These are phyloP conservation scores for Glaucopsyche alexis DNA, from an alignment of 2,888 invertebrate genomes.

Conservation along the genomic window DNA sequence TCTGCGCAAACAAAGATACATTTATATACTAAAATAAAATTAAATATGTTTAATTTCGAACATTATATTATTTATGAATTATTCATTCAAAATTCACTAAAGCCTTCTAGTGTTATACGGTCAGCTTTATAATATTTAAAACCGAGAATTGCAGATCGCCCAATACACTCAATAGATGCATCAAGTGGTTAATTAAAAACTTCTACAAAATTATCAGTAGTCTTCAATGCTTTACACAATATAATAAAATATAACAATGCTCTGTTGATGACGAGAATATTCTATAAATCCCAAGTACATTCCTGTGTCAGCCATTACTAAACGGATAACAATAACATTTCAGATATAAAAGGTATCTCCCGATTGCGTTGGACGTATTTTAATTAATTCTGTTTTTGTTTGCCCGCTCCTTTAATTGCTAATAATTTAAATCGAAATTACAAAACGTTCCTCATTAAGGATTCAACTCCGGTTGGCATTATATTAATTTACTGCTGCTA, in stretches of 20 bases:
- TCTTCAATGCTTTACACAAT: background rate
- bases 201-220: background rate
- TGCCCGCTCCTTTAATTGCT: slow-evolving; percentile 10
- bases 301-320: background rate
- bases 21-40: too few species aligned
- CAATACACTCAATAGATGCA: too few species aligned
- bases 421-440: slow-evolving; percentile 19
- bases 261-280: background rate
- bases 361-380: slow-evolving; percentile 15
- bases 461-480: background rate
- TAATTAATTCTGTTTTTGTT: slow-evolving; percentile 18
- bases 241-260: background rate
- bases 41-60: too few species aligned
- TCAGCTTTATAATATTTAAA: too few species aligned
- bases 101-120: too few species aligned
- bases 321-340: background rate
- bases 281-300: background rate
- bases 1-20: too few species aligned
- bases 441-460: slow-evolving; percentile 2
- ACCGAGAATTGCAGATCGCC: too few species aligned
- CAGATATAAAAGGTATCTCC: background rate
- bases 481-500: background rate
- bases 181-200: too few species aligned
- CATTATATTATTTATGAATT: too few species aligned
- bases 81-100: too few species aligned